A percentile compares a stretch with the other conserved stretches of the same genome.
Evolutionary conservation across 2,888 invertebrate genomes (phyloP).

Genomic region (Dicyrtoma fusca): DNA sequence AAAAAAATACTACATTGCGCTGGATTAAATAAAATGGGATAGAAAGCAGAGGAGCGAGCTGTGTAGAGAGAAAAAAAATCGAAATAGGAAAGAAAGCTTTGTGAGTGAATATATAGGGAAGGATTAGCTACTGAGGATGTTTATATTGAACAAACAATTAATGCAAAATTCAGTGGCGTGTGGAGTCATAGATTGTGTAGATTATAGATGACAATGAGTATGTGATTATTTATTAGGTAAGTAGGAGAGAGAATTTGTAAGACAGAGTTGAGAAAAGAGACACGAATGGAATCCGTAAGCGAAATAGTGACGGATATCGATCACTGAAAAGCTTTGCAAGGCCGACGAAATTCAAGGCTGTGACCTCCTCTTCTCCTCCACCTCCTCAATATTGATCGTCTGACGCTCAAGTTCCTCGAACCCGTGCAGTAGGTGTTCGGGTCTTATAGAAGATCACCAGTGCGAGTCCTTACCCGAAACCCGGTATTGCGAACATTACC

Average conservation of each 20-base stretch:
- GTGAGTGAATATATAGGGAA: no score
- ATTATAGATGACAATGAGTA: slow-evolving; percentile 5
- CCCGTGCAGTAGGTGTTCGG: slow-evolving; percentile 37
- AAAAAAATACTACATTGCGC: no score
- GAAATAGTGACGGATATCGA: slow-evolving; percentile 47
- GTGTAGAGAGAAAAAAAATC: no score
- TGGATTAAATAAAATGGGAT: no score
- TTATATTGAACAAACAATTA: no score
- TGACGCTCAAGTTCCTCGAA: slow-evolving; percentile 52
- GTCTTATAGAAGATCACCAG: no score
- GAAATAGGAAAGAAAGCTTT: no score
- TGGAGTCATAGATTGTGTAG: no score
- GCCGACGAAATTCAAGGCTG: slow-evolving; percentile 55
- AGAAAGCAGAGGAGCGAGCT: no score
- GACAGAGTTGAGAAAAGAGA: neutral
- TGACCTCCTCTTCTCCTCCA: slow-evolving; percentile 56
- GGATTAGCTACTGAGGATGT: no score
- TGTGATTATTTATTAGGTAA: neutral
- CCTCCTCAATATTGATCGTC: slow-evolving; percentile 56
- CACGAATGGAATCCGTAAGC: slow-evolving; percentile 6
- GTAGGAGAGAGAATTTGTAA: neutral
- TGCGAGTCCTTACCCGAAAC: slow-evolving; percentile 1
- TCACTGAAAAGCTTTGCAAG: slow-evolving; percentile 45
- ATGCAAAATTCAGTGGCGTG: no score
- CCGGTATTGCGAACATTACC: slow-evolving; percentile 24